Evolutionary conservation across 2,113 vertebrate species (phyloP), one percentile per base, ranked within the genome.

Genomic region (Pipra filicauda): DNA sequence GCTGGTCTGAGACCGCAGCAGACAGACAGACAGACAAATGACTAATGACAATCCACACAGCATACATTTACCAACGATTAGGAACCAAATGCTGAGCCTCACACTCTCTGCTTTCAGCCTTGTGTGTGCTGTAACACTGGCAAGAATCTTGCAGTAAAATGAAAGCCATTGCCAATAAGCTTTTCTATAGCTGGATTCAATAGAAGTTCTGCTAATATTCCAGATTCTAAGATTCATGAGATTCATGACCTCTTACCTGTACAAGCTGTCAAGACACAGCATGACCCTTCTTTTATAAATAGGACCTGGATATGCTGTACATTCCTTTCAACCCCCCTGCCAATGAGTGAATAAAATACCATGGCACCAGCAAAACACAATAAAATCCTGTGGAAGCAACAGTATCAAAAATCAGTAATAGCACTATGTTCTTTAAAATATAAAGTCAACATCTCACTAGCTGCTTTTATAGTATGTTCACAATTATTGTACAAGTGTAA

Each of bases 1-100:
- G 59, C 69, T 90, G 90, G 72, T 74, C 65, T 74, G 76, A 87
- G 88, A 87, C 91, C 26, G 0, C 80, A 92, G 90, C 85, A 79
- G 71, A 73, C 83, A 93, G 83, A 77, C 81, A 88, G 75, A 85
- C 62, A 86, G 89, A 84, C 65, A 87, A 85, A 89, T 89, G 83
- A 89, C 62, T 94, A 83, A 95, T 30, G 71, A 54, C 43, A 31
- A 71, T 27, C 58, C 23, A 1, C 1, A 6, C 44, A 89, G 67
- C 66, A 12, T 55, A 65, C 41, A n/a, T 46, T 93, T 93, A 94
- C 93, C 67, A 64, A 78, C 1, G 0, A 81, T 62, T 75, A 92
- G 52, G 91, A 96, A 94, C 70, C 79, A 84, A 94, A 78, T 3
- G 66, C 76, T 46, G 44, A 95, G 83, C 65, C 88, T 61, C 83